Base-by-base conservation (phyloP, 2,888 invertebrate genomes). In the Andrena camellia region DNA sequence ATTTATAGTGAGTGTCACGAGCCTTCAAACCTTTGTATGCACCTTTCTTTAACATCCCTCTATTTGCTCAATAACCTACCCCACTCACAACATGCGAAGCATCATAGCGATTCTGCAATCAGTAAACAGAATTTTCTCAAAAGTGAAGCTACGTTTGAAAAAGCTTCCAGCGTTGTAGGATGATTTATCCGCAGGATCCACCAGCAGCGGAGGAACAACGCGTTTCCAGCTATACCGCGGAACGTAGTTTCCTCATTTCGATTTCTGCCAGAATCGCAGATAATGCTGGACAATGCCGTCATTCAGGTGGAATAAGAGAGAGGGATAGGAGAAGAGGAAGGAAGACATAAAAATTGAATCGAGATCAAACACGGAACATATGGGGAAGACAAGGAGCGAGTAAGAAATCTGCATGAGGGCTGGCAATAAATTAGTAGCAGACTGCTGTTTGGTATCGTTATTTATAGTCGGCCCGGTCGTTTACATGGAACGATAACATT, bases 401-500 rank as follows among this genome's bases (percentile, higher is more conserved):
- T 26, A 63, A 67, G 64, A 67, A 78, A 63, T 70, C 82, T 76
- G 74, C 75, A 73, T 71, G 66, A 35, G 52, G 70, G 63, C 74
- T 54, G 52, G 75, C 76, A 64, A 80, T 87, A 85, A 88, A 87
- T 87, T 87, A 81, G 79, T 81, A 88, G 68, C 83, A 81, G 77
- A 66, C 75, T 79, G 85, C 77, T 50, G 50, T 62, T 64, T 54
- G 60, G 70, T 73, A 83, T 87, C 76, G 42, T 66, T 88, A 86
- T 81, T 88, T 88, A 86, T 88, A 87, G 79, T 76, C 78, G 33
- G 59, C 57, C 54, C 67, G 66, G 59, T 59, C 64, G 67, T 81
- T 81, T 63, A 57, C 54, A 35, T 64, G 29, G 35, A 20, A 64
- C 75, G 81, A 87, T 87, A 87, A 87, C 80, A 84, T 85, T 87